Base-by-base conservation (phyloP, 1,140 invertebrate genomes). In the Sycobia sp. region DNA sequence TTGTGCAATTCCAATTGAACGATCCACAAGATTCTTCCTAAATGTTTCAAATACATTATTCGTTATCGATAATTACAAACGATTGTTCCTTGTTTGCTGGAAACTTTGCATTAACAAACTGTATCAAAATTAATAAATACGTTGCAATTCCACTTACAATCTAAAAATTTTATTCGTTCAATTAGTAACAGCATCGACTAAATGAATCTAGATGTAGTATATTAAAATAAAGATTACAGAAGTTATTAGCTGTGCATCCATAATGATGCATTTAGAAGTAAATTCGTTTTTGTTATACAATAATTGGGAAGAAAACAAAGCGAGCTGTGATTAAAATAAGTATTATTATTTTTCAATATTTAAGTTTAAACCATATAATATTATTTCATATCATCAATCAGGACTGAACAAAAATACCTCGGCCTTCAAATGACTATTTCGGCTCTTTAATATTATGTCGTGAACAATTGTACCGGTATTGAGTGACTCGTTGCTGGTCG, bases 1-100 rank as follows among this genome's bases (percentile, higher is more conserved):
- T 82, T 3, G 70, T 83, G 18, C 79, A 83, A 64, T 81, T 82
- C 29, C 36, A 58, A 58, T n/a, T n/a, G n/a, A n/a, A n/a, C n/a
- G n/a, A n/a, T n/a, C n/a, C n/a, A n/a, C n/a, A n/a, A n/a, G n/a
- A n/a, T n/a, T n/a, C n/a, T n/a, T n/a, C n/a, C n/a, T n/a, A n/a
- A n/a, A n/a, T n/a, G n/a, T n/a, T n/a, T n/a, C n/a, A n/a, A n/a
- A n/a, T n/a, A n/a, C n/a, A n/a, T n/a, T n/a, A n/a, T n/a, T n/a
- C n/a, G n/a, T n/a, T n/a, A n/a, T n/a, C n/a, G n/a, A n/a, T n/a
- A n/a, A n/a, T n/a, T n/a, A n/a, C n/a, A n/a, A n/a, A n/a, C n/a
- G n/a, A n/a, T n/a, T n/a, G n/a, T 43, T 41, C 65, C 62, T 38
- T 53, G 22, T 39, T 53, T 59, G 32, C 57, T 32, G 56, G 51